These are phyloP conservation scores for Cavia porcellus DNA, from an alignment of 2,113 vertebrate genomes.

Conservation along the genomic window DNA sequence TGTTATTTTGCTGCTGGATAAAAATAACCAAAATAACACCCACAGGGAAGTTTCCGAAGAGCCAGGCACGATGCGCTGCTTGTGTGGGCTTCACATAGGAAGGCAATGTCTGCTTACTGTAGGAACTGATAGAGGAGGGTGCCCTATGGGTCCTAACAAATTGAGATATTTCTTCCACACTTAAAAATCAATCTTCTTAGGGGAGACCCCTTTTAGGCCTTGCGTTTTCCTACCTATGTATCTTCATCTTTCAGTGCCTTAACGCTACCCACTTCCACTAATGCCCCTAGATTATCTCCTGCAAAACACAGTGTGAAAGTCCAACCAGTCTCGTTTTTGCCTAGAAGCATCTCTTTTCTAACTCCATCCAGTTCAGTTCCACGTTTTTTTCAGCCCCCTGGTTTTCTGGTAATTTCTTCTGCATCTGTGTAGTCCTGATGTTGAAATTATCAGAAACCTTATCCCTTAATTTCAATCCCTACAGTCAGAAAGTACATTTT, in stretches of 20 bases:
- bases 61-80: no score
- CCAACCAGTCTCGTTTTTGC: neutral
- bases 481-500: neutral
- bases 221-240: neutral
- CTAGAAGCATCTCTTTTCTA: neutral
- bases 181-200: conserved; percentile 15
- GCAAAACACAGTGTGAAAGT: conserved; percentile 18
- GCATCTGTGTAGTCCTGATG: neutral
- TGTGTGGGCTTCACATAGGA: neutral
- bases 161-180: neutral
- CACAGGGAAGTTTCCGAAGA: neutral
- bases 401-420: conserved; percentile 52
- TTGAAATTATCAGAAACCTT: conserved; percentile 62
- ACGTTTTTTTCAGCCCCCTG: neutral
- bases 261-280: neutral
- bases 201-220: neutral
- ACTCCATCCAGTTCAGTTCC: neutral
- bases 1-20: conserved; percentile 58
- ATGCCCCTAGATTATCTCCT: neutral
- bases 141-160: conserved; percentile 10
- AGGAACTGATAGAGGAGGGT: neutral
- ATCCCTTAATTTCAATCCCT: neutral
- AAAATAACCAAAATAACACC: neutral
- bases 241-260: neutral
- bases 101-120: neutral